Evolutionary conservation across 2,113 vertebrate genomes (phyloP).

Genomic region (Argyrosomus japonicus): DNA sequence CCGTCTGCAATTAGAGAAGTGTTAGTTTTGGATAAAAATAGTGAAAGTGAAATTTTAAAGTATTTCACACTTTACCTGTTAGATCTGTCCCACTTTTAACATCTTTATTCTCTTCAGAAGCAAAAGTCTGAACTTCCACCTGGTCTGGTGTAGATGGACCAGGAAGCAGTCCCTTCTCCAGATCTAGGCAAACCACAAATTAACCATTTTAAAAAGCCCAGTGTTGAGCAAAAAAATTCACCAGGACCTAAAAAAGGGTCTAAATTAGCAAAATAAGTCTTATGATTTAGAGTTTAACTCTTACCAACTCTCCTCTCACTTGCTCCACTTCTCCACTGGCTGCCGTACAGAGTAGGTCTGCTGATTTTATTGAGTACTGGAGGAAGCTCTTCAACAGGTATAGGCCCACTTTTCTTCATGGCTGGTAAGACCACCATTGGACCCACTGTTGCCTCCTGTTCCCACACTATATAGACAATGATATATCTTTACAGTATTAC

Average conservation of each 20-base stretch:
- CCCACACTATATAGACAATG: slow-evolving; percentile 40
- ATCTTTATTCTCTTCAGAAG: not conserved
- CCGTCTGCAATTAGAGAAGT: slow-evolving; percentile 6
- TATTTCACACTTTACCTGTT: slow-evolving; percentile 15
- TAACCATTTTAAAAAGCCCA: not conserved
- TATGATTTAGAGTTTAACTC: accelerated
- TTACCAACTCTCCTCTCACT: slow-evolving; percentile 26
- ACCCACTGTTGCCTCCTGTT: slow-evolving; percentile 62
- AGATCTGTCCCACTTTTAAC: accelerated
- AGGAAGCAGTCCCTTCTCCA: slow-evolving; percentile 19
- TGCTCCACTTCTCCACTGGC: slow-evolving; percentile 68
- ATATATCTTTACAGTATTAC: not conserved
- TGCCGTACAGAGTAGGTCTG: slow-evolving; percentile 51
- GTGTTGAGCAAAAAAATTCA: not conserved
- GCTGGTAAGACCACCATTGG: slow-evolving; percentile 68
- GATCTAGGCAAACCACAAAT: not conserved
- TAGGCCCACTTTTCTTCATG: slow-evolving; percentile 24
- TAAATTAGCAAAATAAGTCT: no score
- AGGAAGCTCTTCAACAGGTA: slow-evolving; percentile 51
- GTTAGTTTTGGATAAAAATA: not conserved
- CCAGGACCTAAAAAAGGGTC: not conserved
- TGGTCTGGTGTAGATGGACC: not conserved
- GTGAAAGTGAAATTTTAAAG: no score
- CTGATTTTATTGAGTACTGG: slow-evolving; percentile 27
- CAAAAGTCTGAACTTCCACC: not conserved